Conservation (phyloP, 2,888 invertebrate genomes). For the Euzetes globulus region DNA sequence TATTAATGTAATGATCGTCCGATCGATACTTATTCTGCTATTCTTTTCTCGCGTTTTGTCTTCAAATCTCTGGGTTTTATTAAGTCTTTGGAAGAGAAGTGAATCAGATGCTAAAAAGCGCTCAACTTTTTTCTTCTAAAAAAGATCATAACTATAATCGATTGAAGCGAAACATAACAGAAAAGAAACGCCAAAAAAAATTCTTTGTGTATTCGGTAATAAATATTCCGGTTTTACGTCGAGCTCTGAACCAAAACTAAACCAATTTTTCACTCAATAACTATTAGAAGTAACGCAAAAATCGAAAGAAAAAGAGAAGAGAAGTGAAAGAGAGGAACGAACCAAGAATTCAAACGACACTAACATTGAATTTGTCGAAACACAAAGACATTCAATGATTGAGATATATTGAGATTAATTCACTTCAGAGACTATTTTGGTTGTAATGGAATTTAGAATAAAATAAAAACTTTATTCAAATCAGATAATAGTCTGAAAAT, state of each 20-base stretch:
- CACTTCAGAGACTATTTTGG: background rate
- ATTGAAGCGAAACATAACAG: background rate
- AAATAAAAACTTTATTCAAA: conserved; percentile 6
- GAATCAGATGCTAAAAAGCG: conserved; percentile 19
- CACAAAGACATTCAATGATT: conserved; percentile 21
- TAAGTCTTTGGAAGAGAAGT: background rate
- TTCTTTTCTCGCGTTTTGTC: background rate
- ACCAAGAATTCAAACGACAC: conserved; percentile 2
- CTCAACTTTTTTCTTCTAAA: background rate
- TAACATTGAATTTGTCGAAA: conserved; percentile 17
- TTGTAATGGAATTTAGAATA: background rate
- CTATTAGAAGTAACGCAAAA: background rate
- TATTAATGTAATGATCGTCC: background rate
- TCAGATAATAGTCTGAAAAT: conserved; percentile 6
- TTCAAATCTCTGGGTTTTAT: conserved; percentile 13
- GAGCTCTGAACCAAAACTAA: conserved; percentile 28
- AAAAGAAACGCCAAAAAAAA: conserved; percentile 3
- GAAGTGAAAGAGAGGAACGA: background rate
- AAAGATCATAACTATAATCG: conserved; percentile 7
- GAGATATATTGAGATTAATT: conserved; percentile 25
- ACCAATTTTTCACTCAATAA: conserved; percentile 26
- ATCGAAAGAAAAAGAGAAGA: background rate
- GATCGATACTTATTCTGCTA: conserved; percentile 12
- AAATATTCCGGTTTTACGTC: conserved; percentile 23
- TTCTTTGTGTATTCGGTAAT: background rate